phyloP scores from a whole-genome alignment of 30 jellyfish, hydroid and myxozoan genomes.

The Phacellophora camtschatica region DNA sequence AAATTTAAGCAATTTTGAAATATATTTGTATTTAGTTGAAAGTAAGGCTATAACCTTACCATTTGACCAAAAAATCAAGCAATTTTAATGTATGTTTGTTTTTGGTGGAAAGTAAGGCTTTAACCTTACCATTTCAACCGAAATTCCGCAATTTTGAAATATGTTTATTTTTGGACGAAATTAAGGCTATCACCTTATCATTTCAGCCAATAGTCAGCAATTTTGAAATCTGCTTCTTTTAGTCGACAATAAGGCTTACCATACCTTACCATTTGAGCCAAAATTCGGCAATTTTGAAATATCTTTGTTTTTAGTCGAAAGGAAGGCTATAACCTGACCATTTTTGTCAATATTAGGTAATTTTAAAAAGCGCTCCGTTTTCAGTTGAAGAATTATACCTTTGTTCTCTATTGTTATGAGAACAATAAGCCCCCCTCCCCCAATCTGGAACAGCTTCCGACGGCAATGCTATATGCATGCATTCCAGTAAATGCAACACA shows the following conservation, averaged over 20 bases:
- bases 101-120: neutral
- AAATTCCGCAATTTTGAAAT: neutral
- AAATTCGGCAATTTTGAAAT: neutral
- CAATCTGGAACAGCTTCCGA: no score
- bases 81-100: neutral
- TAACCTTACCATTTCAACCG: neutral
- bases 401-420: no score
- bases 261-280: neutral
- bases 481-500: no score
- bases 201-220: neutral
- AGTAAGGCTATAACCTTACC: neutral
- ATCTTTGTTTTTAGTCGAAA: neutral
- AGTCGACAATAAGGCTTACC: neutral
- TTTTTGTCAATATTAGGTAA: neutral
- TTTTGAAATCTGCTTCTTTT: neutral
- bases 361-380: neutral
- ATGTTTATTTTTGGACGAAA: neutral
- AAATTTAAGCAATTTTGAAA: neutral
- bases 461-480: no score
- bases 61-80: neutral
- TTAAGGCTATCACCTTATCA: neutral
- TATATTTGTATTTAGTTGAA: neutral
- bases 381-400: no score
- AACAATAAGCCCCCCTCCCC: no score
- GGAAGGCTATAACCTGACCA: neutral